Evolutionary conservation across 2,113 vertebrate genomes (phyloP).

Genomic region (Pedetes capensis): DNA sequence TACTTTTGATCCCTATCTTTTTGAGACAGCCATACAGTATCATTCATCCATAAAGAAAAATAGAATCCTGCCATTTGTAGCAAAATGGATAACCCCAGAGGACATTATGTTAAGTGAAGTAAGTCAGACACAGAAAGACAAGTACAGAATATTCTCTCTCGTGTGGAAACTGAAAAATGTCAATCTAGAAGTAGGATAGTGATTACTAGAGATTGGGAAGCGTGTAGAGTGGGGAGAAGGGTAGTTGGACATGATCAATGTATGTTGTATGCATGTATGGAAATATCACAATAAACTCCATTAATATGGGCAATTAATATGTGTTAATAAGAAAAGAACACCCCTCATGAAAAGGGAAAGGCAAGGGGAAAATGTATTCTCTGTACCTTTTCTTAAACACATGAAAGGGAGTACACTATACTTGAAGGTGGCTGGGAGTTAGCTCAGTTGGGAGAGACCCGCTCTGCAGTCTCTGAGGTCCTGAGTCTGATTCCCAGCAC

Average conservation of each 20-base stretch:
- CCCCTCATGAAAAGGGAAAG: not conserved
- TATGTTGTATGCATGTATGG: no score
- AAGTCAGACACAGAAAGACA: not conserved
- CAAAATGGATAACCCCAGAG: not conserved
- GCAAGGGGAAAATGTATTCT: rapidly evolving
- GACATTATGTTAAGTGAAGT: not conserved
- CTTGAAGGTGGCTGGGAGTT: no score
- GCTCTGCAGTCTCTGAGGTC: no score
- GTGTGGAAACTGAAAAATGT: not conserved
- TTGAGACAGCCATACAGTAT: not conserved
- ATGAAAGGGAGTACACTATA: not conserved
- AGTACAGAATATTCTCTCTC: not conserved
- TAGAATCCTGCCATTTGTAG: not conserved
- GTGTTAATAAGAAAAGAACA: not conserved
- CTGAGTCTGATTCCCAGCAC: no score
- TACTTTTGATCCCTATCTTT: not conserved
- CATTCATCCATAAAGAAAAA: not conserved
- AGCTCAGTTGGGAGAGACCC: no score
- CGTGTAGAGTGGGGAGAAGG: not conserved
- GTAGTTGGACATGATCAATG: no score
- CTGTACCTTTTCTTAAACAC: not conserved
- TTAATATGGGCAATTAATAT: no score
- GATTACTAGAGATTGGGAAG: not conserved
- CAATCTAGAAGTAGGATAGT: not conserved
- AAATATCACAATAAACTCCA: not conserved